These are phyloP conservation scores for Trachelus troglodyta DNA, from an alignment of 2,888 invertebrate species.

Conservation along the genomic window DNA sequence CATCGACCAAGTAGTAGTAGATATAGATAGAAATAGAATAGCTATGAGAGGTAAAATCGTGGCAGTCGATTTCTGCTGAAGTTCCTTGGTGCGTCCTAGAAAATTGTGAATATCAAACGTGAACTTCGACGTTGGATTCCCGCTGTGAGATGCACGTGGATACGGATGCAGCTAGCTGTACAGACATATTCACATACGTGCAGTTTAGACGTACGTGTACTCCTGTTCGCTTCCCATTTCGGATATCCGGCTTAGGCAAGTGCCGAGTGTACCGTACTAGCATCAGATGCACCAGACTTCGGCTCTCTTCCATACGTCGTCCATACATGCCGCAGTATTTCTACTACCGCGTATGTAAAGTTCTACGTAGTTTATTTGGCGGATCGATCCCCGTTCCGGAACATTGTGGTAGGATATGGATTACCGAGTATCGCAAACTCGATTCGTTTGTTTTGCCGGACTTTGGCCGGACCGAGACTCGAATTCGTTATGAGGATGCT, in stretches of 20 bases:
- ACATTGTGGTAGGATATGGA: slow-evolving; percentile 24
- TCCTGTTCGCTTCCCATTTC: slow-evolving; percentile 41
- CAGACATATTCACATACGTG: neutral
- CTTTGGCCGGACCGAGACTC: neutral
- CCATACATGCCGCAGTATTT: slow-evolving; percentile 27
- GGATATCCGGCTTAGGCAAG: slow-evolving; percentile 52
- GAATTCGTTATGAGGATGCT: neutral
- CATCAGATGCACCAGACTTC: slow-evolving; percentile 36
- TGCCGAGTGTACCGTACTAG: slow-evolving; percentile 38
- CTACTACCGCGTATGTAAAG: slow-evolving; percentile 27
- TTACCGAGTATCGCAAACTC: slow-evolving; percentile 21
- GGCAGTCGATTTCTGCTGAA: neutral
- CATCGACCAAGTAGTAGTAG: neutral
- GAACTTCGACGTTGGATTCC: slow-evolving; percentile 8
- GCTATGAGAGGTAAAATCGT: neutral
- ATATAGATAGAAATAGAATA: neutral
- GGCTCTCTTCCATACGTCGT: slow-evolving; percentile 16
- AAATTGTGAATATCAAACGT: slow-evolving; percentile 30
- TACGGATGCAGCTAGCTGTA: neutral
- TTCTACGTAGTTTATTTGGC: slow-evolving; percentile 37
- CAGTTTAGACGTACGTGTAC: neutral
- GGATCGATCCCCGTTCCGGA: slow-evolving; percentile 29
- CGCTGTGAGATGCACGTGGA: slow-evolving; percentile 18
- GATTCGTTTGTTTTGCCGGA: neutral
- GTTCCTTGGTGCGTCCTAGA: slow-evolving; percentile 12